Percentiles rank a stretch among this genome's conserved stretches.
Evolutionary conservation across 2,113 vertebrate species (phyloP).

Genomic region (Hippocampus barbouri): DNA sequence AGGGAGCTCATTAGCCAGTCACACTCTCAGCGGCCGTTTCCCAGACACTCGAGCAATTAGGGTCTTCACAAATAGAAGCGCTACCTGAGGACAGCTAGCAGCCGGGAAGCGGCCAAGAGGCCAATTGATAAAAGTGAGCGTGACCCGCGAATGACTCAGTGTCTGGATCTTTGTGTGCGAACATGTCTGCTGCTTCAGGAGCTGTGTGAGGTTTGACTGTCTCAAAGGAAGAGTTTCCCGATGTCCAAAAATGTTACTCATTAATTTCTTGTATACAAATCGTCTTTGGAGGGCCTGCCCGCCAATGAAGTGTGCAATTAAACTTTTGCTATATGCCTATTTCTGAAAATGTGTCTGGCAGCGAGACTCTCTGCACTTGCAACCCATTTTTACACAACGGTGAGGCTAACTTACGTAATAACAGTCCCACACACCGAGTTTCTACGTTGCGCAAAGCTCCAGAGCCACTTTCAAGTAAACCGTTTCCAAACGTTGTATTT

Average conservation of each 20-base stretch:
- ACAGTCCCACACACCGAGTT: too few relatives aligned
- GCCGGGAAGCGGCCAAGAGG: constrained; percentile 19
- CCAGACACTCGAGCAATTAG: constrained; percentile 62
- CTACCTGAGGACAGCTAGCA: constrained; percentile 43
- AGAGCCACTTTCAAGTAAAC: too few relatives aligned
- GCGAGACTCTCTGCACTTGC: too few relatives aligned
- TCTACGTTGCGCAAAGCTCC: too few relatives aligned
- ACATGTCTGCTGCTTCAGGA: background rate
- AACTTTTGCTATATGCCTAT: background rate
- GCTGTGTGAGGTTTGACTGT: background rate
- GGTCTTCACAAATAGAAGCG: constrained; percentile 58
- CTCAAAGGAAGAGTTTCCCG: background rate
- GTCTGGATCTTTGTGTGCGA: background rate
- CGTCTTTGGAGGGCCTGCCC: background rate
- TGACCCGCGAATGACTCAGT: constrained; percentile 8
- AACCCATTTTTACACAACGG: too few relatives aligned
- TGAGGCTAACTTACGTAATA: too few relatives aligned
- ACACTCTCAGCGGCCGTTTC: constrained; percentile 51
- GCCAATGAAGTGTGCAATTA: background rate
- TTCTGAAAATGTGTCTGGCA: too few relatives aligned
- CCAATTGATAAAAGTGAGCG: constrained; percentile 9
- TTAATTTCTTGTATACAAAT: background rate
- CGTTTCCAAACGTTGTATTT: too few relatives aligned
- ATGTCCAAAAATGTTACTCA: background rate
- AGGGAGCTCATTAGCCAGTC: constrained; percentile 64